Base-by-base conservation (phyloP, 2,113 vertebrate genomes). In the Salvelinus sp. region DNA sequence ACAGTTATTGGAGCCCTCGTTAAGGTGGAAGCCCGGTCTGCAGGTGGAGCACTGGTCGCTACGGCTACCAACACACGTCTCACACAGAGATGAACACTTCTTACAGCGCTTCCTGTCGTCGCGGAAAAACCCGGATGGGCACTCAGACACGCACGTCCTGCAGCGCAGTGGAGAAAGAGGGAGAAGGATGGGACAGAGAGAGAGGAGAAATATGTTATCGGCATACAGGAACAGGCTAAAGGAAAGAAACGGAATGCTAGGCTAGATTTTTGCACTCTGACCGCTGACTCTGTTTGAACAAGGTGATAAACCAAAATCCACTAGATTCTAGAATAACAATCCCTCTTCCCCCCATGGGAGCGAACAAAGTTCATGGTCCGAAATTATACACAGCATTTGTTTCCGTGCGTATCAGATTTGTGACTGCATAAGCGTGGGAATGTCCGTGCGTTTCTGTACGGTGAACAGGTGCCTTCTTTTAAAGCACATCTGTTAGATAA, bases 51-150 rank as follows among this genome's bases (percentile, higher is more conserved):
- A 99, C 87, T 97, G 96, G 89, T 98, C 96, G 7, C 91, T 93
- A 0, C 96, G 97, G 87, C 96, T 93, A 72, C 97, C 97, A 25
- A 98, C 87, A 82, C 97, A 99, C 72, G 94, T 95, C 85, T 99
- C 97, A 65, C 96, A 99, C 81, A 93, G 91, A 14, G 96, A 93
- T 16, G 94, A 95, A 81, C 98, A 99, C 88, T 98, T 99, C 86
- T 98, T 95, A 90, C 97, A 99, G 27, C 97, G 96, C 82, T 96
- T 97, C 90, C 95, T 95, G 81, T 98, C 98, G n/a, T 97, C 97
- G 1, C 93, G 95, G 92, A 96, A 99, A 93, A 98, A 96, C 74
- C 97, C 96, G 62, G 94, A 88, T 27, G 97, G 97, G 84, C 98
- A 99, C 88, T 95, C 97, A 0, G 96, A 94, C 87, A 99, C 97